Conservation (phyloP, 1,140 invertebrate genomes). For the Onthophagus taurus region DNA sequence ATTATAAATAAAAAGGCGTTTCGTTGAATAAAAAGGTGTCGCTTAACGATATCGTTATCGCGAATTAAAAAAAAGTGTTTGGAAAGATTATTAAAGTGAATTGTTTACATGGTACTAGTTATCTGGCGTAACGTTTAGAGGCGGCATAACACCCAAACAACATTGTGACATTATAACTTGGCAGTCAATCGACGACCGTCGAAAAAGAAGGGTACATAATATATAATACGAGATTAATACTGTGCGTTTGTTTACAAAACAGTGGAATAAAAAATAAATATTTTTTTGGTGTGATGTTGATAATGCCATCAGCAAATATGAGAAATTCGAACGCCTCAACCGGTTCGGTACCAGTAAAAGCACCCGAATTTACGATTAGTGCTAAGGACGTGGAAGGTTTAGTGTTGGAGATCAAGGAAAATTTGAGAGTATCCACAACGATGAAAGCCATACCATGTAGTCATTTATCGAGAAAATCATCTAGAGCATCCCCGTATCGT, state of each 20-base stretch:
- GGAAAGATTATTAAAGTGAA: constrained; percentile 10
- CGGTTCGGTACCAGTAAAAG: constrained; percentile 10
- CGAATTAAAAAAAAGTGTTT: constrained; percentile 1
- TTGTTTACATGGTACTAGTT: constrained; percentile 31
- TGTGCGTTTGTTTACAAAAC: constrained; percentile 6
- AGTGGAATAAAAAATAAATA: background rate
- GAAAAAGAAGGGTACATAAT: constrained; percentile 22
- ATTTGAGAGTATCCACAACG: constrained; percentile 45
- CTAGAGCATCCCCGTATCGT: constrained; percentile 51
- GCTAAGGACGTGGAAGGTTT: constrained; percentile 49
- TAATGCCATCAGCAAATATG: constrained; percentile 35
- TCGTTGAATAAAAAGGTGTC: background rate
- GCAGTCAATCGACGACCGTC: too few relatives aligned
- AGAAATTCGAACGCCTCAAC: constrained; percentile 20
- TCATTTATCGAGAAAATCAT: constrained; percentile 35
- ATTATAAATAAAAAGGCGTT: background rate
- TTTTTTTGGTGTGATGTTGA: constrained; percentile 15
- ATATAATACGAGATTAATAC: background rate
- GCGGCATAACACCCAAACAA: constrained; percentile 29
- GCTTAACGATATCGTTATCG: background rate
- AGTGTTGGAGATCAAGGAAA: constrained; percentile 60
- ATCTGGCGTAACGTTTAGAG: constrained; percentile 27
- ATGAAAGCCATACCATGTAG: constrained; percentile 31
- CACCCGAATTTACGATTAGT: constrained; percentile 28
- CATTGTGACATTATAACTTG: too few relatives aligned